These are phyloP conservation scores for Harmothoe impar DNA, from an alignment of 2,888 invertebrate genomes.

Conservation along the genomic window DNA sequence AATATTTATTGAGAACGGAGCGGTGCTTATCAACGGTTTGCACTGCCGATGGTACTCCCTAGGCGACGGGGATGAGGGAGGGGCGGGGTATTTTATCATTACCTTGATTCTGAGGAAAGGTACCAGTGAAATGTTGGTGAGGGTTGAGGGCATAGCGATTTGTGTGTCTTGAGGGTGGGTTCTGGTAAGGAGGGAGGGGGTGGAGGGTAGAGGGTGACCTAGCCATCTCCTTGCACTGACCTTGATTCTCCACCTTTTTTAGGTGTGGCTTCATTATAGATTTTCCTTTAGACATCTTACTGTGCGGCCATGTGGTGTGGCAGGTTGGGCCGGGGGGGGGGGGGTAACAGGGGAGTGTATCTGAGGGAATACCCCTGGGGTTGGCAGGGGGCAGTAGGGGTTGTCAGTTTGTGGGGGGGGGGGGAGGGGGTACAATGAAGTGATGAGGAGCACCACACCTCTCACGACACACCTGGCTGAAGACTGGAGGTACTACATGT, in stretches of 20 bases:
- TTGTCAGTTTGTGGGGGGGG: neutral
- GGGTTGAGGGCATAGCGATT: too few relatives aligned
- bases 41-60: neutral
- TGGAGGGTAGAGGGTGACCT: too few relatives aligned
- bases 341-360: neutral
- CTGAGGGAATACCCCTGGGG: neutral
- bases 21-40: neutral
- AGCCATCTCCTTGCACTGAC: too few relatives aligned
- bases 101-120: too few relatives aligned
- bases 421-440: neutral
- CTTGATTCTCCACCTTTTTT: too few relatives aligned
- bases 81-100: neutral
- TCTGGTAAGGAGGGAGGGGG: too few relatives aligned
- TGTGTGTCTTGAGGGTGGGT: too few relatives aligned
- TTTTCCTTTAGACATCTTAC: neutral
- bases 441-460: slow-evolving; percentile 26
- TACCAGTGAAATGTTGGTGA: too few relatives aligned
- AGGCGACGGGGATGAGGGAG: neutral
- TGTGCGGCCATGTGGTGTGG: neutral
- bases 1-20: slow-evolving; percentile 52
- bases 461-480: neutral
- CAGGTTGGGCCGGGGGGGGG: too few relatives aligned
- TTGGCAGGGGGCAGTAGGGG: neutral
- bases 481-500: too few relatives aligned
- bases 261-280: slow-evolving; percentile 23